These are phyloP conservation scores for Progne subis DNA, from an alignment of 2,113 vertebrate genomes.

Conservation along the genomic window DNA sequence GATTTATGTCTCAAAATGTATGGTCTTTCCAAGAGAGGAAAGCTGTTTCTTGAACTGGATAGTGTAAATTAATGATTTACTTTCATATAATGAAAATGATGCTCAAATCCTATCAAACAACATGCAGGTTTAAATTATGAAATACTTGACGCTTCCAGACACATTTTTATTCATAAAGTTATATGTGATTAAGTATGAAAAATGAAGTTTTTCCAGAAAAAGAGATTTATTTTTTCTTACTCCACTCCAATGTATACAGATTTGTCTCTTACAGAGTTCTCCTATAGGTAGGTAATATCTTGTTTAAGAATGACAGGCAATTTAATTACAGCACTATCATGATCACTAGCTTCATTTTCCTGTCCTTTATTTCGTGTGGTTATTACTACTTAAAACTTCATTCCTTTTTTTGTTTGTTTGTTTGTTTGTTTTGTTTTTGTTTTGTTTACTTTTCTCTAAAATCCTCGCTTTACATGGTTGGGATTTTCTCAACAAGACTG, in stretches of 20 bases:
- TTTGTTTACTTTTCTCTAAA: background rate
- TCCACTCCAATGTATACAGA: background rate
- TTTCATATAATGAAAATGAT: background rate
- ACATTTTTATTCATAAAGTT: background rate
- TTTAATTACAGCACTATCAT: background rate
- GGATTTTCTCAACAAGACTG: background rate
- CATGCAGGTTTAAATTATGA: background rate
- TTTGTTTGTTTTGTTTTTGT: background rate
- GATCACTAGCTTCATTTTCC: background rate
- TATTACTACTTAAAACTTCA: background rate
- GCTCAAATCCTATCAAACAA: background rate
- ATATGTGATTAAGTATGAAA: background rate
- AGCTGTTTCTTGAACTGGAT: background rate
- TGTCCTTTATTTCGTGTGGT: background rate
- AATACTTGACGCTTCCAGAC: background rate
- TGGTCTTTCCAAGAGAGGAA: background rate
- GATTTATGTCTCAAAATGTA: background rate
- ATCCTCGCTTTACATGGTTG: background rate
- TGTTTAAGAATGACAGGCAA: background rate
- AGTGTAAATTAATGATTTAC: background rate
- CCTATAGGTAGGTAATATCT: background rate
- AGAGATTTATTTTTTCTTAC: background rate
- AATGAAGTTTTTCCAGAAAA: rapidly evolving
- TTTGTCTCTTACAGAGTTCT: background rate
- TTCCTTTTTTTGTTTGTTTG: background rate